Conservation (phyloP, 1,140 invertebrate genomes). For the Drosophila takahashii region DNA sequence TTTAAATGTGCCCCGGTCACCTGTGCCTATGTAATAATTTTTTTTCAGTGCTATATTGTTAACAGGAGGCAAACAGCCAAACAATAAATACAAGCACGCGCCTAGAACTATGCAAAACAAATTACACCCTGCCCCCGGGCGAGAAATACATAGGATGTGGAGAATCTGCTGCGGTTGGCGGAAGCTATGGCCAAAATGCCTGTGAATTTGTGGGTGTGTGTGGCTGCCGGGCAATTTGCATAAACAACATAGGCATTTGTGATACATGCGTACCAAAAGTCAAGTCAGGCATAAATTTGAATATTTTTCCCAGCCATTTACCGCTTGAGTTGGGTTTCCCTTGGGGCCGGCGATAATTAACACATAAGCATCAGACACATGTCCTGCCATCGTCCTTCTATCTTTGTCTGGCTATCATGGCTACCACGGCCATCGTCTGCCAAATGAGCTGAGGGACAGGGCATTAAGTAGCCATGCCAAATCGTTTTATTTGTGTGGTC, state of each 20-base stretch:
- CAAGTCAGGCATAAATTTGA: slow-evolving; percentile 74
- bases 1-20: not conserved
- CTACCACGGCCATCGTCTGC: slow-evolving; percentile 1
- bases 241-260: slow-evolving; percentile 66
- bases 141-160: slow-evolving; percentile 1
- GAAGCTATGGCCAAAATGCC: slow-evolving; percentile 46
- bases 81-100: slow-evolving; percentile 72
- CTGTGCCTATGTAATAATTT: not conserved
- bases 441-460: slow-evolving; percentile 46
- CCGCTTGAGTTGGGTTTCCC: slow-evolving; percentile 58
- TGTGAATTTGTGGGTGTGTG: not conserved
- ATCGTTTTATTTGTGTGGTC: slow-evolving; percentile 54
- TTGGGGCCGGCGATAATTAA: slow-evolving; percentile 59
- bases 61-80: slow-evolving; percentile 32
- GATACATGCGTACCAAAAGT: slow-evolving; percentile 45
- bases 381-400: slow-evolving; percentile 11
- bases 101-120: slow-evolving; percentile 72
- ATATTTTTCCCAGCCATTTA: slow-evolving; percentile 68
- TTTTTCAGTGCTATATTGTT: slow-evolving; percentile 3
- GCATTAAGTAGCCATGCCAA: slow-evolving; percentile 49
- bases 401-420: slow-evolving; percentile 14
- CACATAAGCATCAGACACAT: slow-evolving; percentile 67
- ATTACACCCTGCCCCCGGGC: slow-evolving; percentile 45
- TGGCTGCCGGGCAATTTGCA: slow-evolving; percentile 46
- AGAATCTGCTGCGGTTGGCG: slow-evolving; percentile 45